A percentile compares a stretch with the other conserved stretches of the same genome.
These are phyloP conservation scores for Prochilodus magdalenae DNA, from an alignment of 2,113 vertebrate genomes.

Conservation along the genomic window DNA sequence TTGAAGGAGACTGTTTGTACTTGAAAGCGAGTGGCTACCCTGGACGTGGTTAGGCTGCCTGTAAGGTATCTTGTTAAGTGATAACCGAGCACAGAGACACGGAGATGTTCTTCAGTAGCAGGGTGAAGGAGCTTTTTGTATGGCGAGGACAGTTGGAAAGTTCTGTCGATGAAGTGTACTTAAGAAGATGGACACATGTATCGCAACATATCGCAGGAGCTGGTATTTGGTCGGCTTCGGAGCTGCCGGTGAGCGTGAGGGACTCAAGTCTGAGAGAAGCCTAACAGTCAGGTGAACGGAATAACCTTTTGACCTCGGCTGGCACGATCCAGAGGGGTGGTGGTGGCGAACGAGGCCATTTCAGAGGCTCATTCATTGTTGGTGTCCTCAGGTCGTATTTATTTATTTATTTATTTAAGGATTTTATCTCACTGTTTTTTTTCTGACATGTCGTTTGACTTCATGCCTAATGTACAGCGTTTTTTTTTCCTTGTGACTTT, in stretches of 20 bases:
- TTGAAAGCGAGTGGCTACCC: constrained; percentile 13
- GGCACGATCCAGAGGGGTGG: background rate
- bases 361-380: constrained; percentile 50
- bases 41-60: constrained; percentile 27
- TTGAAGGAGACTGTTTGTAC: constrained; percentile 30
- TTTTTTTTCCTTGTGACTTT: background rate
- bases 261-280: constrained; percentile 27
- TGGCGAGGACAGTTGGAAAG: background rate
- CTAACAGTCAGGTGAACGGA: background rate
- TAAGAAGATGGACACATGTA: constrained; percentile 39
- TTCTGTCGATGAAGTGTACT: constrained; percentile 33
- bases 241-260: background rate
- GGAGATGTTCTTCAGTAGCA: constrained; percentile 4
- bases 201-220: constrained; percentile 11
- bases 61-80: constrained; percentile 17
- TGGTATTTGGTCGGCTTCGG: constrained; percentile 46
- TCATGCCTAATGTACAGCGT: constrained; percentile 13
- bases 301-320: constrained; percentile 1
- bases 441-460: constrained; percentile 40
- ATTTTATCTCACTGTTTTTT: constrained; percentile 61
- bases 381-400: constrained; percentile 77
- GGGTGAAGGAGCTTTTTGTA: constrained; percentile 13
- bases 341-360: background rate
- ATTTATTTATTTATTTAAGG: constrained; percentile 77
- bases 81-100: background rate